phyloP scores from a whole-genome alignment of 2,888 invertebrate species.

The Amitus sp. region DNA sequence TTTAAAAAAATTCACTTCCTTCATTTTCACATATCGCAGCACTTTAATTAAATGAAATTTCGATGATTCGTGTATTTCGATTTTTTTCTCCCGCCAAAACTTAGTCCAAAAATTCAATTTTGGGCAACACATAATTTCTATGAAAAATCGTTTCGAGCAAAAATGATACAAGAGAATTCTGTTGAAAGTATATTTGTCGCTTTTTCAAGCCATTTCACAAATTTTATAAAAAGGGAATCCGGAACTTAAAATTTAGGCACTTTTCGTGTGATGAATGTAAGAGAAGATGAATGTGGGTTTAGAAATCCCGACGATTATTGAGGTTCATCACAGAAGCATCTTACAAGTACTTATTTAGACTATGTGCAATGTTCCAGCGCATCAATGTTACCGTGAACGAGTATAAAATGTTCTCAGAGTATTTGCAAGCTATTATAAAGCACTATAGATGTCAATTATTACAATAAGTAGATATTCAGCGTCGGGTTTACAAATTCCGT shows the following conservation, averaged over 20 bases:
- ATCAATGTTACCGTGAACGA: conserved; percentile 61
- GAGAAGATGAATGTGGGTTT: too few species aligned
- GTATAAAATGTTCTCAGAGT: conserved; percentile 60
- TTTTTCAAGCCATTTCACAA: not conserved
- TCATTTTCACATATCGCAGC: too few species aligned
- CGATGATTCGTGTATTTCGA: too few species aligned
- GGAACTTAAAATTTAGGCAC: conserved; percentile 23
- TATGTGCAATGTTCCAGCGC: conserved; percentile 60
- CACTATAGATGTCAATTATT: conserved; percentile 52
- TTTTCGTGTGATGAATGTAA: conserved; percentile 39
- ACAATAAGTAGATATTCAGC: conserved; percentile 9
- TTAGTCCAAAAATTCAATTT: too few species aligned
- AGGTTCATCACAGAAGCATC: conserved; percentile 65
- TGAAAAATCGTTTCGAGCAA: too few species aligned
- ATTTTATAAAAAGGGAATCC: not conserved
- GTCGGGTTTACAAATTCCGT: not conserved
- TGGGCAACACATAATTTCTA: too few species aligned
- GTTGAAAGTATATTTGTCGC: not conserved
- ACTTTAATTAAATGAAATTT: too few species aligned
- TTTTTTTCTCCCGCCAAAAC: too few species aligned
- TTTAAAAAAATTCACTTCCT: too few species aligned
- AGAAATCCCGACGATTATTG: conserved; percentile 59
- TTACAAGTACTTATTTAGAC: conserved; percentile 60
- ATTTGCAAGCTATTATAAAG: conserved; percentile 64
- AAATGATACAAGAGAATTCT: too few species aligned